Conservation (phyloP, 2,113 vertebrate genomes). For the Motacilla tschutschensis region DNA sequence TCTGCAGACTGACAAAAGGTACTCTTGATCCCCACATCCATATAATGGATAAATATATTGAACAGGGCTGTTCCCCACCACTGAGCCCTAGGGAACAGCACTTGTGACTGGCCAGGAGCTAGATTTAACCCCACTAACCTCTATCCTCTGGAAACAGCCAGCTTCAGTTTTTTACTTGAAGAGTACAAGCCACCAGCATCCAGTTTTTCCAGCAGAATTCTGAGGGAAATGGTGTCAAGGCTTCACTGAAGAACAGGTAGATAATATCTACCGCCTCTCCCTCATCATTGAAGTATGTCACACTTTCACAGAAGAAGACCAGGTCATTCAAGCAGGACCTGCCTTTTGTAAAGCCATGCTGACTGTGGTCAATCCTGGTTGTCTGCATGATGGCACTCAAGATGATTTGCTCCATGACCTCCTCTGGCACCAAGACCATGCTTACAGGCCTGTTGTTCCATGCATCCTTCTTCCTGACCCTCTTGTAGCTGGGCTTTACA, state of each 20-base stretch:
- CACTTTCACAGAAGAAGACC: not conserved
- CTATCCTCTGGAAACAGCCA: fast-evolving
- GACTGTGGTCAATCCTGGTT: not conserved
- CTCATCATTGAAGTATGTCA: not conserved
- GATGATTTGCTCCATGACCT: not conserved
- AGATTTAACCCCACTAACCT: not conserved
- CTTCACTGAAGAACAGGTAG: not conserved
- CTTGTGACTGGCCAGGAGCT: not conserved
- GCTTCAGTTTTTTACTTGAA: not conserved
- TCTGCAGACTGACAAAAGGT: not conserved
- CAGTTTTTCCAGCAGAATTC: not conserved
- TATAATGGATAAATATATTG: not conserved
- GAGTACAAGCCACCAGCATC: not conserved
- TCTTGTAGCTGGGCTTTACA: not conserved
- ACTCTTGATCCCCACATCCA: not conserved
- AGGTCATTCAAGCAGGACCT: not conserved
- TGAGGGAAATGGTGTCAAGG: not conserved
- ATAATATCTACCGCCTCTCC: not conserved
- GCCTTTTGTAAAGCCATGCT: fast-evolving
- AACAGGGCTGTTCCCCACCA: too few relatives aligned
- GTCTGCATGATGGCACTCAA: not conserved
- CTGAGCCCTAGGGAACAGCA: not conserved
- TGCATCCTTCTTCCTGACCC: not conserved
- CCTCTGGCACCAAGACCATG: not conserved
- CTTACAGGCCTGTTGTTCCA: not conserved